Conservation (phyloP, 1,140 invertebrate species). For the Colletes gigas region DNA sequence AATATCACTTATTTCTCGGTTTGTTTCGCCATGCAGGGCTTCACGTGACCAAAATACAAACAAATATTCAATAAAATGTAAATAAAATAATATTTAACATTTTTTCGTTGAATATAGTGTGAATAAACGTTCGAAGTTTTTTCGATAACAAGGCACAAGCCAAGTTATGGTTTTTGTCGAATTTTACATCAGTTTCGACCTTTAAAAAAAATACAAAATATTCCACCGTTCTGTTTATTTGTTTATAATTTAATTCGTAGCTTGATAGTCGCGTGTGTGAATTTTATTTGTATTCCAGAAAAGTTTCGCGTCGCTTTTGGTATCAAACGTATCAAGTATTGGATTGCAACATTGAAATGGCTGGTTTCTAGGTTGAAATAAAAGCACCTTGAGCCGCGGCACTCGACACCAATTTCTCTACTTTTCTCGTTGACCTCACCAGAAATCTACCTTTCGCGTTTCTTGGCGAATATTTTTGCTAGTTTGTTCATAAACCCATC, state of each 20-base stretch:
- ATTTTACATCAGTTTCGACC: background rate
- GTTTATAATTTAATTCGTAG: background rate
- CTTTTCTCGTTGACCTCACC: background rate
- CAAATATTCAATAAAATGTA: too few relatives aligned
- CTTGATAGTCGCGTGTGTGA: background rate
- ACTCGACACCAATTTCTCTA: background rate
- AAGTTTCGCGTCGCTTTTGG: background rate
- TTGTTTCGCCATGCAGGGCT: too few relatives aligned
- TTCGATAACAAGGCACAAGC: too few relatives aligned
- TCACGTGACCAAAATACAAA: too few relatives aligned
- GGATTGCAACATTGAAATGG: too few relatives aligned
- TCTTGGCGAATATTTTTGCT: background rate
- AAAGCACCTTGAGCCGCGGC: background rate
- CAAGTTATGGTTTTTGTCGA: background rate
- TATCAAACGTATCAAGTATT: background rate
- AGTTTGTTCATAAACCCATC: background rate
- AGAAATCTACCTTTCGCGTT: background rate
- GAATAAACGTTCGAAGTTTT: too few relatives aligned
- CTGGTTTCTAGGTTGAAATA: background rate
- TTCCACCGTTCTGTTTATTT: background rate
- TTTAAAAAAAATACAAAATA: background rate
- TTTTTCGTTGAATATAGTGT: too few relatives aligned
- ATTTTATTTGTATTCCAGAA: background rate
- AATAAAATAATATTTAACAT: too few relatives aligned
- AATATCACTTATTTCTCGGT: too few relatives aligned